phyloP scores from a whole-genome alignment of 1,140 invertebrate genomes.

The Orius insidiosus region DNA sequence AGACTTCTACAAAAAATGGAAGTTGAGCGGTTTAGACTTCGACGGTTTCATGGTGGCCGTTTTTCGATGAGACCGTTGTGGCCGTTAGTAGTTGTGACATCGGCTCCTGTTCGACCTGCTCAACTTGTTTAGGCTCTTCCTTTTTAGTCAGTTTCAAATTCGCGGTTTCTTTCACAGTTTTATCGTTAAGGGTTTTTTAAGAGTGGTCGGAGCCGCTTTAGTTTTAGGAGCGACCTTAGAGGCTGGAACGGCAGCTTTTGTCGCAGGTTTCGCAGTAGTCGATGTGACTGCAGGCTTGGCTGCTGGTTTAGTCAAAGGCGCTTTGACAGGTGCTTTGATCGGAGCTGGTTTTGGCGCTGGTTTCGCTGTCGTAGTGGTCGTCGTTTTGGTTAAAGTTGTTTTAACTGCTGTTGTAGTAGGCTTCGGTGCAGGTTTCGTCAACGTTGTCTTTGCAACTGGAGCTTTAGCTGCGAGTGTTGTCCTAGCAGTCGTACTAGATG shows the following conservation, averaged over 20 bases:
- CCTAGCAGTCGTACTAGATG: not conserved
- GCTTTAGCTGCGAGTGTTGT: constrained; percentile 1
- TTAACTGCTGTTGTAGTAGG: not conserved
- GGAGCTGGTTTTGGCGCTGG: not conserved
- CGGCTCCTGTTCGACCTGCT: constrained; percentile 8
- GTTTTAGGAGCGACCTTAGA: not conserved
- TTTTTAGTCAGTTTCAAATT: constrained; percentile 4
- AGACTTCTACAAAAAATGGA: constrained; percentile 3
- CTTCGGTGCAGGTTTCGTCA: constrained; percentile 2
- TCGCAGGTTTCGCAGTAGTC: no score
- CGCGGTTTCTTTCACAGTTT: constrained; percentile 13
- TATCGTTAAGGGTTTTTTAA: constrained; percentile 10
- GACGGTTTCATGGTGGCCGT: constrained; percentile 7
- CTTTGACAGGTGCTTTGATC: no score
- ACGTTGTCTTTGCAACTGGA: not conserved
- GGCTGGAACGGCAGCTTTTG: not conserved
- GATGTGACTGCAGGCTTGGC: no score
- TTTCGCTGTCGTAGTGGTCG: not conserved
- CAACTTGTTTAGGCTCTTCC: constrained; percentile 8
- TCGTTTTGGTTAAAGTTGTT: not conserved
- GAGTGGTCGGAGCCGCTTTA: not conserved
- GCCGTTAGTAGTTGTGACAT: constrained; percentile 16
- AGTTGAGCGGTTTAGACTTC: not conserved
- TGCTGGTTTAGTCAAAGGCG: no score
- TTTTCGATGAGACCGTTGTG: constrained; percentile 11